A percentile compares a stretch with the other conserved stretches of the same genome.
phyloP scores from a whole-genome alignment of 2,888 invertebrate species.

The Pollenia amentaria region DNA sequence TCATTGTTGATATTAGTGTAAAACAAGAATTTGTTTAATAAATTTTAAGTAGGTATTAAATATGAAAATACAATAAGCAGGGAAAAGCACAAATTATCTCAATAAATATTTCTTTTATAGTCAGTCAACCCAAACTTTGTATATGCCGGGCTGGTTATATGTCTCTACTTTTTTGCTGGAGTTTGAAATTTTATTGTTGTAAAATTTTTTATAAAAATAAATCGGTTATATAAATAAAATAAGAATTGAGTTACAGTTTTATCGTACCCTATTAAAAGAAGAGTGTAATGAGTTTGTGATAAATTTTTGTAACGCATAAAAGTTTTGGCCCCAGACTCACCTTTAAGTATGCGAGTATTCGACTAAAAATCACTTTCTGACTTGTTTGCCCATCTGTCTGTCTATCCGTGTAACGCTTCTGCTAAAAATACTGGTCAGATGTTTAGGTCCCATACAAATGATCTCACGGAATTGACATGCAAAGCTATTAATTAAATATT shows the following conservation, averaged over 20 bases:
- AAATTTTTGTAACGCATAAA: too few species aligned
- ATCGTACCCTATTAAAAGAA: not conserved
- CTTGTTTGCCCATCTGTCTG: too few species aligned
- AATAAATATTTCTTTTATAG: not conserved
- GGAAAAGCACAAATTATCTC: not conserved
- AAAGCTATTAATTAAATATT: too few species aligned
- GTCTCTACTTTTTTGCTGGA: not conserved
- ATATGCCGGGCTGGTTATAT: conserved; percentile 16
- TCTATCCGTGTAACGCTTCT: too few species aligned
- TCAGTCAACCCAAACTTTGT: not conserved
- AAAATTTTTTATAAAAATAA: conserved; percentile 17
- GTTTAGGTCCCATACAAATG: too few species aligned
- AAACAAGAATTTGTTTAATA: conserved; percentile 41
- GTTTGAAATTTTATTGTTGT: conserved; percentile 42
- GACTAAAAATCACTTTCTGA: too few species aligned
- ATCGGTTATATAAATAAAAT: not conserved
- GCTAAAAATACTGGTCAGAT: too few species aligned
- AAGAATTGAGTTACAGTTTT: conserved; percentile 47
- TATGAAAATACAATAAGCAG: not conserved
- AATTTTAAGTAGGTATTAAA: conserved; percentile 27
- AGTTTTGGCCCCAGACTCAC: too few species aligned
- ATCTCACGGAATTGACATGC: too few species aligned
- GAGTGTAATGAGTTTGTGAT: too few species aligned
- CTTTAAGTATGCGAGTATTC: too few species aligned
- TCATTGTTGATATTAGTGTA: conserved; percentile 27